Conservation (phyloP, 2,113 vertebrate genomes). For the Phalacrocorax aristotelis region DNA sequence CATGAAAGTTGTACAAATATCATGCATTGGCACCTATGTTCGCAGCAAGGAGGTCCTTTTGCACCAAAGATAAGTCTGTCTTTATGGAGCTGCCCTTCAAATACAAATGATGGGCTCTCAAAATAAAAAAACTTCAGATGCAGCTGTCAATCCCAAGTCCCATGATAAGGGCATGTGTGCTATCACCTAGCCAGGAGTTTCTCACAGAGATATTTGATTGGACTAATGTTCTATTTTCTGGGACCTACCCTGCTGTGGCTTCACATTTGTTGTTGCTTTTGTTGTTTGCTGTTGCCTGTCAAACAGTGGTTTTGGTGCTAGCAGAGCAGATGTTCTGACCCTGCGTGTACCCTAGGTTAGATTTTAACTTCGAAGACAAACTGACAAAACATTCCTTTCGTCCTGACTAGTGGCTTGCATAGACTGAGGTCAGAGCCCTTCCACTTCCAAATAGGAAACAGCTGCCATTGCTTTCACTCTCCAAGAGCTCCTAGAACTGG, state of each 20-base stretch:
- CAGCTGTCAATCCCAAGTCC: accelerated
- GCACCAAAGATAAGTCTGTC: background rate
- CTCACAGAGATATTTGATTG: background rate
- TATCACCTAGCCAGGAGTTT: background rate
- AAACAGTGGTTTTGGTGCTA: background rate
- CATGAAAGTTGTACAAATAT: accelerated
- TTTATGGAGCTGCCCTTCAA: background rate
- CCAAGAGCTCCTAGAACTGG: background rate
- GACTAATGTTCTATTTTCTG: background rate
- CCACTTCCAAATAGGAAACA: constrained; percentile 41
- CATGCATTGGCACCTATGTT: background rate
- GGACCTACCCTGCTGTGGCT: background rate
- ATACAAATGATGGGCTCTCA: background rate
- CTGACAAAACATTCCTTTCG: background rate
- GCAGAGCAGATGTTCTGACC: background rate
- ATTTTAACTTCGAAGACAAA: background rate
- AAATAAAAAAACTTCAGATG: background rate
- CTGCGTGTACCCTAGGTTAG: accelerated
- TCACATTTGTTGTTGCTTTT: background rate
- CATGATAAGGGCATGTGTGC: accelerated
- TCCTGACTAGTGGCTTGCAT: background rate
- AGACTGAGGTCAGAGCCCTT: background rate
- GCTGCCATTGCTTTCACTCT: background rate
- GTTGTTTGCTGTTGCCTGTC: background rate
- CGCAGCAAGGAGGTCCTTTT: background rate